Percentiles rank a stretch among this genome's conserved stretches.
These are phyloP conservation scores for Fratercula arctica DNA, from an alignment of 2,797 vertebrate genomes.

Conservation along the genomic window DNA sequence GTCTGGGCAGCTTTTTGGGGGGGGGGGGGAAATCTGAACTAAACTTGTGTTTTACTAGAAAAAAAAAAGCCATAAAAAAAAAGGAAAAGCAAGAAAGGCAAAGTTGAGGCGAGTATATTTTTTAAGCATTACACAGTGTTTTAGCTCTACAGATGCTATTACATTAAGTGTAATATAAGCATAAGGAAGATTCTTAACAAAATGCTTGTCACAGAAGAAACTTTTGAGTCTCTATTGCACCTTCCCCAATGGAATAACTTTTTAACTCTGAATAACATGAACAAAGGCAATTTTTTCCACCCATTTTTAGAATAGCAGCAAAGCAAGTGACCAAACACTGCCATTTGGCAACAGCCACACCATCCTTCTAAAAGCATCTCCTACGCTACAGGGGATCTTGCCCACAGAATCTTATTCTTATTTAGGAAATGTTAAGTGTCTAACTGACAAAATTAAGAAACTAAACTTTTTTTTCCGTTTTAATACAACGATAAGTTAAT, in stretches of 20 bases:
- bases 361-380: background rate
- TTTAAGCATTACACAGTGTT: background rate
- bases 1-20: background rate
- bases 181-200: background rate
- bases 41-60: background rate
- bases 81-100: background rate
- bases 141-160: background rate
- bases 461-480: background rate
- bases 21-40: background rate
- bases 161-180: background rate
- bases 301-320: background rate
- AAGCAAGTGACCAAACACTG: background rate
- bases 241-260: background rate
- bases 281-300: background rate
- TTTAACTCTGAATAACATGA: background rate
- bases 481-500: background rate
- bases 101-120: background rate
- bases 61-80: background rate
- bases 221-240: background rate
- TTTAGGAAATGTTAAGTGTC: background rate
- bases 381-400: background rate
- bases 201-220: background rate
- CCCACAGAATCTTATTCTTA: background rate
- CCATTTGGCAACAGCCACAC: background rate
- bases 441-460: background rate